Percentiles rank a stretch among this genome's conserved stretches.
Conservation (phyloP, 2,113 vertebrate genomes). For the Parus major region DNA sequence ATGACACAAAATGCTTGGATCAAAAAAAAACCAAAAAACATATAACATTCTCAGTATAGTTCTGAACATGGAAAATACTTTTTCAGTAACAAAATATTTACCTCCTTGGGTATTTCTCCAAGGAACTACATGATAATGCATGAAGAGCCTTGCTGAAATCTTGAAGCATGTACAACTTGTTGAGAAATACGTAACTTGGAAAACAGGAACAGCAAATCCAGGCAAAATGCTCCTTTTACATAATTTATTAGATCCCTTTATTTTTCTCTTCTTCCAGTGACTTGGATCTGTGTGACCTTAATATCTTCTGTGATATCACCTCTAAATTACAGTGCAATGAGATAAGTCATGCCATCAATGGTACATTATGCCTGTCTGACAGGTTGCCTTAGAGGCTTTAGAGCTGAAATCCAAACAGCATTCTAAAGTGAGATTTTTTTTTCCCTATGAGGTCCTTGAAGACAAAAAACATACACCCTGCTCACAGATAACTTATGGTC, state of each 20-base stretch:
- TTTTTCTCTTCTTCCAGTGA: background rate
- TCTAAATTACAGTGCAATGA: background rate
- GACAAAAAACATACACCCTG: background rate
- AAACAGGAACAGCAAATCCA: background rate
- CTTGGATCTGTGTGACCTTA: background rate
- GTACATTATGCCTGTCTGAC: background rate
- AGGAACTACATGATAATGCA: background rate
- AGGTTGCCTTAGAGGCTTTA: background rate
- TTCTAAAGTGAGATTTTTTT: background rate
- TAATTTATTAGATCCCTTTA: background rate
- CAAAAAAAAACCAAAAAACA: background rate
- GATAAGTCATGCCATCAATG: background rate
- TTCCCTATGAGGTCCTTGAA: background rate
- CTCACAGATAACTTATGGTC: background rate
- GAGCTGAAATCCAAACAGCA: background rate
- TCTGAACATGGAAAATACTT: background rate
- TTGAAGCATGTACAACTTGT: background rate
- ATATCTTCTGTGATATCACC: background rate
- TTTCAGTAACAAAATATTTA: background rate
- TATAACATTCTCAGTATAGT: background rate
- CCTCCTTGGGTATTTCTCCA: background rate
- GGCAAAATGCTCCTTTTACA: background rate
- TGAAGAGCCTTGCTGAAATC: background rate
- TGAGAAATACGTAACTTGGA: background rate
- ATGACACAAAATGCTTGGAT: background rate